Evolutionary conservation across 2,797 vertebrate species (phyloP).

Genomic region (Squalus acanthias): DNA sequence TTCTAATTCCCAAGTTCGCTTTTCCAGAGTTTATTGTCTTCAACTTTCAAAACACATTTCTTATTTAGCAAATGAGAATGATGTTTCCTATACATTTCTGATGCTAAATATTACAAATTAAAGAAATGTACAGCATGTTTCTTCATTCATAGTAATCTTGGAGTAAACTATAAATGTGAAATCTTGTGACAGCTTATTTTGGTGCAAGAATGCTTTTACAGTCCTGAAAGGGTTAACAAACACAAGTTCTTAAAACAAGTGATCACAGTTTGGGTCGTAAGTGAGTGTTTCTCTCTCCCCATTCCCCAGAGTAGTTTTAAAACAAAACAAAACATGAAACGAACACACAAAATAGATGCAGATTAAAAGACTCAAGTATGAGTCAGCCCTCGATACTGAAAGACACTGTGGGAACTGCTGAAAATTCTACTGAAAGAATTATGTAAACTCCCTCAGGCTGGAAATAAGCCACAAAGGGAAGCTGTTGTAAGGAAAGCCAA

Average conservation of each 20-base stretch:
- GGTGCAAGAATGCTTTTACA: not conserved
- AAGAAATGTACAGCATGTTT: not conserved
- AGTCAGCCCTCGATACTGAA: conserved; percentile 67
- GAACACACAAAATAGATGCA: conserved; percentile 33
- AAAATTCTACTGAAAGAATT: conserved; percentile 71
- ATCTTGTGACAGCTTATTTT: not conserved
- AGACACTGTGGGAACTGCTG: conserved; percentile 76
- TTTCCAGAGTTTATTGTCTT: not conserved
- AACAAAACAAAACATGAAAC: conserved; percentile 34
- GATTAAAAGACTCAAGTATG: conserved; percentile 54
- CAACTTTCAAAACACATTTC: not conserved
- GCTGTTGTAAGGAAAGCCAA: conserved; percentile 67
- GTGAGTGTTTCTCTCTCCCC: conserved; percentile 6
- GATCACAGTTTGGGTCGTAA: conserved; percentile 4
- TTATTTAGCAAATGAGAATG: not conserved
- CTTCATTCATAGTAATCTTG: not conserved
- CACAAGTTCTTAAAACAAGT: conserved; percentile 16
- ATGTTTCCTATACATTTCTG: not conserved
- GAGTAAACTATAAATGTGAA: not conserved
- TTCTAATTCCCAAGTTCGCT: not conserved
- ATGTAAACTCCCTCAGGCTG: conserved; percentile 75
- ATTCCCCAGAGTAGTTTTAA: conserved; percentile 31
- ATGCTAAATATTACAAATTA: not conserved
- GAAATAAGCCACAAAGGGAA: conserved; percentile 67
- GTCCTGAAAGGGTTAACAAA: not conserved